Percentiles rank a stretch among this genome's conserved stretches.
These are phyloP conservation scores for Spodoptera litura DNA, from an alignment of 1,140 invertebrate genomes.

Conservation along the genomic window DNA sequence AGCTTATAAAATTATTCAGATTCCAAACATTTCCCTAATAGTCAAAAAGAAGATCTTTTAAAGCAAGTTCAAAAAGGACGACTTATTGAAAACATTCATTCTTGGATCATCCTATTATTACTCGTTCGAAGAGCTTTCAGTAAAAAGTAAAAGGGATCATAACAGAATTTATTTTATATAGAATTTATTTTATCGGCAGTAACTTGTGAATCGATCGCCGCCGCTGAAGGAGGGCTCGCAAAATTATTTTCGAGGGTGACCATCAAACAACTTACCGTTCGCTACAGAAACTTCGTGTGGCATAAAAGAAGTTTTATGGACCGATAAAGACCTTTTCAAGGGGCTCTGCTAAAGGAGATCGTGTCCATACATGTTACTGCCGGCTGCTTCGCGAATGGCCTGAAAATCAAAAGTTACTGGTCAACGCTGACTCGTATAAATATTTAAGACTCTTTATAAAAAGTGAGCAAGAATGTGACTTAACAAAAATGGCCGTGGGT, in stretches of 20 bases:
- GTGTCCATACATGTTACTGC: constrained; percentile 56
- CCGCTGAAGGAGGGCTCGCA: constrained; percentile 66
- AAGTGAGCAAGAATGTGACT: not conserved
- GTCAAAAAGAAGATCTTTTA: constrained; percentile 20
- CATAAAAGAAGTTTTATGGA: constrained; percentile 81
- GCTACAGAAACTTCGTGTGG: constrained; percentile 71
- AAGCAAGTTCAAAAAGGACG: constrained; percentile 63
- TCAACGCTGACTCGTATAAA: constrained; percentile 21
- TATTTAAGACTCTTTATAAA: constrained; percentile 9
- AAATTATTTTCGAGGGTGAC: constrained; percentile 80
- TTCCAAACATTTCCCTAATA: constrained; percentile 6
- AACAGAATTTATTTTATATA: constrained; percentile 81
- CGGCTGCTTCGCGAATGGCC: constrained; percentile 59
- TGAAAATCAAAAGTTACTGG: constrained; percentile 53
- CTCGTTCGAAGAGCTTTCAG: constrained; percentile 65
- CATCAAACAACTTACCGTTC: constrained; percentile 75
- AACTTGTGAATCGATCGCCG: constrained; percentile 69
- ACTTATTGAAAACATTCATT: constrained; percentile 76
- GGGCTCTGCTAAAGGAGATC: constrained; percentile 66
- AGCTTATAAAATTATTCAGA: not conserved
- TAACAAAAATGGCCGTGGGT: too few relatives aligned
- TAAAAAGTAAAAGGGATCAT: constrained; percentile 80
- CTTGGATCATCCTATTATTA: constrained; percentile 78
- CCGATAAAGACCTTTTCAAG: constrained; percentile 81
- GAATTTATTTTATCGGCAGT: constrained; percentile 75